Percentiles rank a stretch among this genome's conserved stretches.
phyloP scores from a whole-genome alignment of 2,888 invertebrate genomes.

The Drosophila macrothrix region DNA sequence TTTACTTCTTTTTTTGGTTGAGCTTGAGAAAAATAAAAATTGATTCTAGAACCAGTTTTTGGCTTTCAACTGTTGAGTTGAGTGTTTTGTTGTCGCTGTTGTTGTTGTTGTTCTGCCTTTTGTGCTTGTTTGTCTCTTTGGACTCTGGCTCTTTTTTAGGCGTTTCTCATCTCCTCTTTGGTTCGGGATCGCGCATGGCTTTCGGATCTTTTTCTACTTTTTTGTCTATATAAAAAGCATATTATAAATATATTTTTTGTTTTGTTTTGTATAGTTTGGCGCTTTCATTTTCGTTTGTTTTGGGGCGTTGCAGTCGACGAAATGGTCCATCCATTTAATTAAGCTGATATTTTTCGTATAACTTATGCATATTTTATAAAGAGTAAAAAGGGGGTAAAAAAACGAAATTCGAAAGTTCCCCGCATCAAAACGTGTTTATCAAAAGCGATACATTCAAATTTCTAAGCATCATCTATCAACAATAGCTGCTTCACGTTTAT shows the following conservation, averaged over 20 bases:
- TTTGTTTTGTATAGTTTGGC: not conserved
- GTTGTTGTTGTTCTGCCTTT: constrained; percentile 27
- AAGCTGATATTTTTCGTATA: constrained; percentile 61
- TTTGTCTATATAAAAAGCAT: constrained; percentile 29
- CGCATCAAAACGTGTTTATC: constrained; percentile 39
- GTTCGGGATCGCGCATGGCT: constrained; percentile 28
- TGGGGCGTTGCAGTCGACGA: constrained; percentile 50
- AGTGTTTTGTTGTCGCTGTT: constrained; percentile 11
- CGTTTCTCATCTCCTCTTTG: constrained; percentile 51
- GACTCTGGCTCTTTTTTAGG: constrained; percentile 45
- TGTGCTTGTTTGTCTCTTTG: constrained; percentile 43
- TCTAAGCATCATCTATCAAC: constrained; percentile 43
- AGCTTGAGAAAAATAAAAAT: constrained; percentile 78
- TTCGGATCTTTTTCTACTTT: constrained; percentile 26
- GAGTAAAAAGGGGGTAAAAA: not conserved
- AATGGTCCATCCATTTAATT: constrained; percentile 66
- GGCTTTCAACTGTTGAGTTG: constrained; percentile 37
- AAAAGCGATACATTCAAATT: constrained; percentile 32
- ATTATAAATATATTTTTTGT: not conserved
- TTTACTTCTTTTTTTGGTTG: constrained; percentile 39
- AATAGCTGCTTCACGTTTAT: constrained; percentile 6
- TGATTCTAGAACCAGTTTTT: constrained; percentile 80
- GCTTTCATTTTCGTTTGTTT: constrained; percentile 75
- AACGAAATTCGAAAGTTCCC: constrained; percentile 50
- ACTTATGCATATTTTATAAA: constrained; percentile 45